A percentile compares a stretch with the other conserved stretches of the same genome.
Evolutionary conservation across 2,888 invertebrate species (phyloP).

Genomic region (Campoplex nolae): DNA sequence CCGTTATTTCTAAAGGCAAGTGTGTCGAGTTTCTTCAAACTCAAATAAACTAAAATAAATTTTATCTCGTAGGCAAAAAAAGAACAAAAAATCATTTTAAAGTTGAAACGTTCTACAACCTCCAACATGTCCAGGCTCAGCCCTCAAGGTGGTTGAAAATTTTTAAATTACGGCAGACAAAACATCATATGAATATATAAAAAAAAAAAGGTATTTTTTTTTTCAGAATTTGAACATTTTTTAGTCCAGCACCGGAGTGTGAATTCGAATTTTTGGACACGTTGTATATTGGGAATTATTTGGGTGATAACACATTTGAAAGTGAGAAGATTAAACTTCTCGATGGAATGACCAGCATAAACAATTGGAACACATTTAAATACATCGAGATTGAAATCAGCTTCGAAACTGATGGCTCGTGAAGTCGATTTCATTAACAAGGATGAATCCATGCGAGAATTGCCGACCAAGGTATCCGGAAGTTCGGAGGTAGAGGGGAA

Average conservation of each 20-base stretch:
- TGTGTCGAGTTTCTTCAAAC: no score
- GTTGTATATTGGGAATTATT: neutral
- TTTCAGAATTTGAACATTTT: neutral
- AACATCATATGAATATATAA: neutral
- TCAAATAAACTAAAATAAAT: no score
- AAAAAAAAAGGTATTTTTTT: neutral
- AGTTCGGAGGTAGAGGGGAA: slow-evolving; percentile 5
- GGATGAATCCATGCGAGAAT: slow-evolving; percentile 39
- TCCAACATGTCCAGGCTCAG: no score
- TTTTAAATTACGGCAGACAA: no score
- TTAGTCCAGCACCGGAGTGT: neutral
- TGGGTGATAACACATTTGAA: slow-evolving; percentile 15
- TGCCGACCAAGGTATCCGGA: slow-evolving; percentile 55
- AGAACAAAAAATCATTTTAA: no score
- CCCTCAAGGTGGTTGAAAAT: no score
- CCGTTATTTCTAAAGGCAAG: no score
- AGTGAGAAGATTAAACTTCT: slow-evolving; percentile 51
- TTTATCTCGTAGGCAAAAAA: no score
- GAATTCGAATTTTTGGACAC: neutral
- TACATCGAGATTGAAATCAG: slow-evolving; percentile 8
- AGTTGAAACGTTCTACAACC: no score
- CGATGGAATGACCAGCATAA: slow-evolving; percentile 37
- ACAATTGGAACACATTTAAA: slow-evolving; percentile 26
- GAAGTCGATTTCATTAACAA: slow-evolving; percentile 46
- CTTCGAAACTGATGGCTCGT: slow-evolving; percentile 10